Base-by-base conservation (phyloP, 2,113 vertebrate species). In the Poecile atricapillus region DNA sequence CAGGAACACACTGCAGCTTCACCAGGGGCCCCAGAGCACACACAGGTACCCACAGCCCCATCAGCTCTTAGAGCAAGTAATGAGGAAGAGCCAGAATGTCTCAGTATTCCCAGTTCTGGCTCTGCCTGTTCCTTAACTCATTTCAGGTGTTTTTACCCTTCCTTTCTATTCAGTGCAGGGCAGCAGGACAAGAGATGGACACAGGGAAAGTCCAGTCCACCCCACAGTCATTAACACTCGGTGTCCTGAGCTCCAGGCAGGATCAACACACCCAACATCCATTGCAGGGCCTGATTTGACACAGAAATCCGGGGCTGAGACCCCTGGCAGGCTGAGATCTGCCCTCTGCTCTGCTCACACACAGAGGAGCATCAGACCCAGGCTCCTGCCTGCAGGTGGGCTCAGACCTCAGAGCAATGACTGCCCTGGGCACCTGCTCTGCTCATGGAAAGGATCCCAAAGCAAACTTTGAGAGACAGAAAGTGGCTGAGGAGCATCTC, bases 171-270 rank as follows among this genome's bases (percentile, higher is more conserved):
- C 70, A 18, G 25, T 20, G 18, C 74, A 28, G 23, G 67, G 30
- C 63, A 56, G 46, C 56, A 76, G 79, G 43, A 65, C 39, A 47
- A 27, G 83, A 39, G 47, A 10, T 25, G 35, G 49, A 8, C 67
- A 23, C 1, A 0, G n/a, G 55, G 20, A 14, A 65, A 30, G 33
- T 5, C 27, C 79, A 73, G 60, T 28, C 37, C 44, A 8, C 10
- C 2, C n/a, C 49, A 43, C 2, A 22, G 18, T 27, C 30, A 33
- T 28, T 15, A 56, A 20, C 46, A 10, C 14, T 20, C 1, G 0
- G 14, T 28, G 21, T 20, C 28, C 62, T 1, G 13, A 47, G 58
- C 31, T 46, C 55, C 20, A 23, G 23, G 30, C 39, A 64, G 65
- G 25, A 41, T 30, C 35, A 55, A 22, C 50, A 18, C 10, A 12